These are phyloP conservation scores for Parochlus steinenii DNA, from an alignment of 2,888 invertebrate genomes.

Conservation along the genomic window DNA sequence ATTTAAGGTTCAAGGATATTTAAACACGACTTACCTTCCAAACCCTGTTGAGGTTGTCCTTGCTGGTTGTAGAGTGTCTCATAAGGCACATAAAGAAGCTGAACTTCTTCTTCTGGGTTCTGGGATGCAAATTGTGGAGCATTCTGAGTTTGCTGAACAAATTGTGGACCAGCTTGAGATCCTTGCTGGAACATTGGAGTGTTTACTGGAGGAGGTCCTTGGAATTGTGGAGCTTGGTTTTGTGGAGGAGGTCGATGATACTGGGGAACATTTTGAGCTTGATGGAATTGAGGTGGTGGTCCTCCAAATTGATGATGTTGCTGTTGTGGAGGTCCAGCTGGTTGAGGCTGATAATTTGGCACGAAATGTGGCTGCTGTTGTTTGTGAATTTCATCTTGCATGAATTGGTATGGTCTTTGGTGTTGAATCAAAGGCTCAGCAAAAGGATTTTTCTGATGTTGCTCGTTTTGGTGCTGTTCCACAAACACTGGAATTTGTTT, in stretches of 20 bases:
- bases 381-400: constrained; percentile 13
- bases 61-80: constrained; percentile 42
- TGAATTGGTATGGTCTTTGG: constrained; percentile 8
- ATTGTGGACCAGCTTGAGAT: constrained; percentile 13
- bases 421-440: constrained; percentile 9
- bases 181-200: constrained; percentile 10
- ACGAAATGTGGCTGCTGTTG: constrained; percentile 12
- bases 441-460: no score
- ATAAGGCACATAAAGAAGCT: constrained; percentile 65
- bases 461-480: no score
- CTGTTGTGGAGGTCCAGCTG: constrained; percentile 9
- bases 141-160: constrained; percentile 14
- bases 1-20: constrained; percentile 4
- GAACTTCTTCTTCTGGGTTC: constrained; percentile 45
- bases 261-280: constrained; percentile 9
- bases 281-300: constrained; percentile 16
- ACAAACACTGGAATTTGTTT: constrained; percentile 9
- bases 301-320: constrained; percentile 15
- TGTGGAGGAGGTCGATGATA: constrained; percentile 14
- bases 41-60: constrained; percentile 18
- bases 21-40: no score
- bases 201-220: constrained; percentile 11
- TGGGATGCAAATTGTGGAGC: constrained; percentile 14
- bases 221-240: constrained; percentile 17
- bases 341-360: constrained; percentile 12